phyloP scores from a whole-genome alignment of 2,113 vertebrate genomes.

The Okapia johnstoni region DNA sequence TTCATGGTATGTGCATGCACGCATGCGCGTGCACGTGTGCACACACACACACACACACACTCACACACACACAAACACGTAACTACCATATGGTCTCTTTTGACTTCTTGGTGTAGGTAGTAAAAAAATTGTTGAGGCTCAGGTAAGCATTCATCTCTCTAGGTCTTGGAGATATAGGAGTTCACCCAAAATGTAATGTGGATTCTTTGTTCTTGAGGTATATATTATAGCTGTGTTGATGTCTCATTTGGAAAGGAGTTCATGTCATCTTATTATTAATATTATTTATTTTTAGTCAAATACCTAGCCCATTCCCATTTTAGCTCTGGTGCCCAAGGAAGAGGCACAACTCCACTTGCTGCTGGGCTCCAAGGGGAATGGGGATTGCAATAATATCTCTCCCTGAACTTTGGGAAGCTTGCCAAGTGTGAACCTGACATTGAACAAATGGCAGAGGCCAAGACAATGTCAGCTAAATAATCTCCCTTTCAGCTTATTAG shows the following conservation, averaged over 20 bases:
- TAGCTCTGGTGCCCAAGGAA: not conserved
- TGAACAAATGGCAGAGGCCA: not conserved
- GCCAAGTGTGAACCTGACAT: not conserved
- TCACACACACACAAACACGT: not conserved
- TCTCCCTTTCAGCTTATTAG: not conserved
- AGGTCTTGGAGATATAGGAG: not conserved
- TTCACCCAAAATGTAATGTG: not conserved
- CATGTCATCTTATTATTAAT: not conserved
- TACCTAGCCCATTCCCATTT: not conserved
- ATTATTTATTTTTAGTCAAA: not conserved
- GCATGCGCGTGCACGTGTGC: accelerated
- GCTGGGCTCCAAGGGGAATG: not conserved
- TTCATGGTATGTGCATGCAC: not conserved
- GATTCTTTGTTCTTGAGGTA: not conserved
- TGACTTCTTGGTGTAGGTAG: not conserved
- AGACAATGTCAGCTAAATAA: not conserved
- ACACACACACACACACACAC: no score
- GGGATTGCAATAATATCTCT: not conserved
- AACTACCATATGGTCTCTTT: not conserved
- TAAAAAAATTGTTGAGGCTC: not conserved
- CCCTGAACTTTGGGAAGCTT: not conserved
- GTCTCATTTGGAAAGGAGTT: not conserved
- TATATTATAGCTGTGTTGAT: not conserved
- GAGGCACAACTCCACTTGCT: not conserved
- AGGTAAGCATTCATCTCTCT: not conserved